These are phyloP conservation scores for Lysandra coridon DNA, from an alignment of 2,888 invertebrate species.

Conservation along the genomic window DNA sequence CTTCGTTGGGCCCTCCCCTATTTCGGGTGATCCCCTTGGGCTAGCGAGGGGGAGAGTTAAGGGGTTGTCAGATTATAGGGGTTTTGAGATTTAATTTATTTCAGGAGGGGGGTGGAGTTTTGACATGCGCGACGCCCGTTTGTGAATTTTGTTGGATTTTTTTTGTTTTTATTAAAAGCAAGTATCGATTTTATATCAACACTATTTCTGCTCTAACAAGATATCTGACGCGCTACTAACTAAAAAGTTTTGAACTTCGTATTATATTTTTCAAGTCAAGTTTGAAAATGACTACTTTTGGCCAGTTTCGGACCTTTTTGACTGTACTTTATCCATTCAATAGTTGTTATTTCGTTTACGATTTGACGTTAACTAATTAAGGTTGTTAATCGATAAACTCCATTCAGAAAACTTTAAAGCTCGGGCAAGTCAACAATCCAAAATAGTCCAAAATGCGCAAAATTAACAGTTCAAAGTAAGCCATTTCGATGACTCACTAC, in stretches of 20 bases:
- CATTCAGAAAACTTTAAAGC: too few species aligned
- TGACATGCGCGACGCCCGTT: not conserved
- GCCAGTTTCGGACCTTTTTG: too few species aligned
- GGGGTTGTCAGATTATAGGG: slow-evolving; percentile 48
- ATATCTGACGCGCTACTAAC: not conserved
- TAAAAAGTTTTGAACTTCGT: not conserved
- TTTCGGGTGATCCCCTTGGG: slow-evolving; percentile 66
- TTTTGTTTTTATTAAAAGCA: not conserved
- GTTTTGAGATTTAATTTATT: slow-evolving; percentile 66
- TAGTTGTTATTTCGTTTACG: too few species aligned
- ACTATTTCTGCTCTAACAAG: too few species aligned
- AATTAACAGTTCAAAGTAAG: too few species aligned
- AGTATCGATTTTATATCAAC: not conserved
- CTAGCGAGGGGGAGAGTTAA: slow-evolving; percentile 47
- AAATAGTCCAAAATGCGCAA: too few species aligned
- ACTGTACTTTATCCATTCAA: too few species aligned
- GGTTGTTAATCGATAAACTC: too few species aligned
- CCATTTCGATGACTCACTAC: not conserved
- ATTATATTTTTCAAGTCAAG: too few species aligned
- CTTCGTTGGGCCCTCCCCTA: slow-evolving; percentile 60
- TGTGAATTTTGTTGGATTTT: not conserved
- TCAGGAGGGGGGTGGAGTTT: slow-evolving; percentile 53
- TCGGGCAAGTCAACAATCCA: too few species aligned
- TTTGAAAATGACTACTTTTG: too few species aligned
- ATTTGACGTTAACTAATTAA: too few species aligned